A percentile compares a stretch with the other conserved stretches of the same genome.
Evolutionary conservation across 2,888 invertebrate species (phyloP).

Genomic region (Chrysomela aeneicollis): DNA sequence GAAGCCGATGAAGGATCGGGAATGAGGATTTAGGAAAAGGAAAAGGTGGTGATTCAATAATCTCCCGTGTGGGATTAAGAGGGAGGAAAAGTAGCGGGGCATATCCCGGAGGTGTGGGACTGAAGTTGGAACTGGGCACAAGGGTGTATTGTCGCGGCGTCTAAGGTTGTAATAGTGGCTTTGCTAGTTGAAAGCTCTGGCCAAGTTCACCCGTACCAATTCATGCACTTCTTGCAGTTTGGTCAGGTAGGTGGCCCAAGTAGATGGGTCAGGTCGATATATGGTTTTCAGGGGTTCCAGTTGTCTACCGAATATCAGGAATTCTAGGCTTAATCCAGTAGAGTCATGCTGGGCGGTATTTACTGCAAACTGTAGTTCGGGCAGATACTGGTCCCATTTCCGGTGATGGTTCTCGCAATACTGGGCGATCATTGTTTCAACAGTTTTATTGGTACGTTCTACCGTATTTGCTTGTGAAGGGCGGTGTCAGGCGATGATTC

Average conservation of each 20-base stretch:
- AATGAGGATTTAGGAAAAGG: too few relatives aligned
- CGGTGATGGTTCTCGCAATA: conserved; percentile 47
- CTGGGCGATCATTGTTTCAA: conserved; percentile 52
- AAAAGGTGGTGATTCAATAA: too few relatives aligned
- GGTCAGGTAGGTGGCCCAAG: neutral
- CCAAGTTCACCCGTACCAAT: conserved; percentile 23
- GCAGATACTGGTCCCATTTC: conserved; percentile 43
- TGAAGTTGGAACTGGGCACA: too few relatives aligned
- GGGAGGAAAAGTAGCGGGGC: too few relatives aligned
- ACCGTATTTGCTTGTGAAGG: conserved; percentile 36
- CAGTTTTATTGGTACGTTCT: conserved; percentile 48
- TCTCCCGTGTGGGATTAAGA: too few relatives aligned
- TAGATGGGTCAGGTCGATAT: neutral
- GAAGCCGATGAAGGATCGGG: too few relatives aligned
- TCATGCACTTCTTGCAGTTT: neutral
- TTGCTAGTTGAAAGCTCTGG: conserved; percentile 22
- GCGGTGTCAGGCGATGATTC: conserved; percentile 2
- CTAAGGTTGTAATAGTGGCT: conserved; percentile 27
- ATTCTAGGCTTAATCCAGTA: conserved; percentile 44
- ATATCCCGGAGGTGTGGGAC: too few relatives aligned
- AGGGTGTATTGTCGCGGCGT: neutral
- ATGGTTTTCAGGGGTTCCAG: neutral
- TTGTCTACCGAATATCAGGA: conserved; percentile 41
- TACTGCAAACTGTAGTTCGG: conserved; percentile 45
- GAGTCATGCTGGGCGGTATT: conserved; percentile 45